Conservation (phyloP, 2,113 vertebrate genomes). For the Oncorhynchus kisutch region DNA sequence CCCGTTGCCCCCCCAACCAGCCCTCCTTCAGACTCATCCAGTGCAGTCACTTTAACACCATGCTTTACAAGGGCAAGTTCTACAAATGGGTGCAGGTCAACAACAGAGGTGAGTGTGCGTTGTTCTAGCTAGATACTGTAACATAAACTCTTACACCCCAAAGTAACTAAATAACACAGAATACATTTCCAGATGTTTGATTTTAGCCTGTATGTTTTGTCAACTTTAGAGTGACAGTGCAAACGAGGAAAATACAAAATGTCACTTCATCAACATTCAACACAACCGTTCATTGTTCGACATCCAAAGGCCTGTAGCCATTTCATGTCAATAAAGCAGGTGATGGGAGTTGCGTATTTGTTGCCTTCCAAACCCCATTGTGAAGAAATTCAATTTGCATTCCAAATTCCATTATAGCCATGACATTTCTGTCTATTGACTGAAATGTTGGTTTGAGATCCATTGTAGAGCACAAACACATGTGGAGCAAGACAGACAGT, state of each 20-base stretch:
- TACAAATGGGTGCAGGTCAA: slow-evolving; percentile 86
- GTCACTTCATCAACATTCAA: neutral
- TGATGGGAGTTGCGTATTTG: neutral
- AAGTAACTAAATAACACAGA: no score
- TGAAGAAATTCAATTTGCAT: neutral
- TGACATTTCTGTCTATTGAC: no score
- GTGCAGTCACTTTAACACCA: slow-evolving; percentile 85
- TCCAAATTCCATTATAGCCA: no score
- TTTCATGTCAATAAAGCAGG: neutral
- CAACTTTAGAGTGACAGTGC: neutral
- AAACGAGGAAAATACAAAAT: neutral
- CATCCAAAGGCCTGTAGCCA: neutral
- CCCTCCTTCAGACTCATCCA: slow-evolving; percentile 86
- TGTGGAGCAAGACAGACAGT: no score
- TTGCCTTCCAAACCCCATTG: neutral
- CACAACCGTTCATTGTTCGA: neutral
- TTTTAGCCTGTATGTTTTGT: neutral
- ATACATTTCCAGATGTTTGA: no score
- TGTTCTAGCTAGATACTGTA: no score
- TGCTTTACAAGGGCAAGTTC: slow-evolving; percentile 85
- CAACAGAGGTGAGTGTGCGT: slow-evolving; percentile 75
- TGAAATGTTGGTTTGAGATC: no score
- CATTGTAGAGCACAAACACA: no score
- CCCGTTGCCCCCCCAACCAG: slow-evolving; percentile 64
- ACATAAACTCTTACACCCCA: no score